These are phyloP conservation scores for Spodoptera littoralis DNA, from an alignment of 2,888 invertebrate species.

Conservation along the genomic window DNA sequence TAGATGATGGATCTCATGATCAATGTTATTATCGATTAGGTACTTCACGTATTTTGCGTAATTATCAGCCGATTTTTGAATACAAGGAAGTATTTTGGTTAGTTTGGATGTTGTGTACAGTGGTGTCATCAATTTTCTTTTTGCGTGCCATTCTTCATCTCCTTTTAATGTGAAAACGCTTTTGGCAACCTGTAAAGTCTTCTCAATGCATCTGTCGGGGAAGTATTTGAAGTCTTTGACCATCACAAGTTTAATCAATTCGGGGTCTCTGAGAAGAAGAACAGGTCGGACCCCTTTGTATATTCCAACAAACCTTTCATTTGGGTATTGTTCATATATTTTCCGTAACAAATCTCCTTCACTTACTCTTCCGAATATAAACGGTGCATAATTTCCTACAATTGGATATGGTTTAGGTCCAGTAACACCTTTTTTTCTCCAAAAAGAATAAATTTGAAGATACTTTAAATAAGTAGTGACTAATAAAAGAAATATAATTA, in stretches of 20 bases:
- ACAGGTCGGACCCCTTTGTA: slow-evolving; percentile 16
- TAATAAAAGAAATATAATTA: not conserved
- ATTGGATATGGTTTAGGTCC: slow-evolving; percentile 17
- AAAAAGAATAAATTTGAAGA: slow-evolving; percentile 13
- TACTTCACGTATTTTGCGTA: slow-evolving; percentile 11
- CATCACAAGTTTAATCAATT: slow-evolving; percentile 10
- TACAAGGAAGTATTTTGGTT: slow-evolving; percentile 3
- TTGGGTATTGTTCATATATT: slow-evolving; percentile 22
- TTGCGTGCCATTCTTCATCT: slow-evolving; percentile 9
- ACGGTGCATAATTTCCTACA: slow-evolving; percentile 9
- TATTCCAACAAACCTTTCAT: slow-evolving; percentile 15
- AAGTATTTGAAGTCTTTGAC: slow-evolving; percentile 6
- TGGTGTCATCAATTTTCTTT: not conserved
- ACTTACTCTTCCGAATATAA: slow-evolving; percentile 10
- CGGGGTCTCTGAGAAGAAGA: slow-evolving; percentile 5
- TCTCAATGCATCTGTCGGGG: slow-evolving; percentile 15
- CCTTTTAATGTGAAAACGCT: slow-evolving; percentile 10
- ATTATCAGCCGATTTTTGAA: slow-evolving; percentile 1
- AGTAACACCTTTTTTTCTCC: slow-evolving; percentile 8
- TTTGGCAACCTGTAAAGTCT: not conserved
- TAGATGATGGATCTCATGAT: slow-evolving; percentile 7
- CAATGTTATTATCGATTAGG: slow-evolving; percentile 2
- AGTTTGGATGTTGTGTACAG: slow-evolving; percentile 4
- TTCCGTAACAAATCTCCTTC: slow-evolving; percentile 18
- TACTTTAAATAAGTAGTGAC: slow-evolving; percentile 14